Conservation (phyloP, 1,140 invertebrate genomes). For the Ips nitidus region DNA sequence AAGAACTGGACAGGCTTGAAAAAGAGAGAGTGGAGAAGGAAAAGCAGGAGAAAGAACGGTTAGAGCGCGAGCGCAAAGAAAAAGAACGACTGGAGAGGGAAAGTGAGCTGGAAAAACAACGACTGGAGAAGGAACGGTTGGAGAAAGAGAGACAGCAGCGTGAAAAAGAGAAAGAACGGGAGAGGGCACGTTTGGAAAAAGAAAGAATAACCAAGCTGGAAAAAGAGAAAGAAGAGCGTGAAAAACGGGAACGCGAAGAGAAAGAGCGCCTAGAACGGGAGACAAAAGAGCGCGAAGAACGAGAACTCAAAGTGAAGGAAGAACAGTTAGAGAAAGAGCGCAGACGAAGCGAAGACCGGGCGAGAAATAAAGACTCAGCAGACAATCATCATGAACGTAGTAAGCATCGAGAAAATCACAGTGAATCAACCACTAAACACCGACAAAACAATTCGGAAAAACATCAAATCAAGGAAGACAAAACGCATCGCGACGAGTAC, state of each 20-base stretch:
- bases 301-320: slow-evolving; percentile 44
- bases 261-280: slow-evolving; percentile 46
- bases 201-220: slow-evolving; percentile 48
- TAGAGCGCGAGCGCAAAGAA: slow-evolving; percentile 45
- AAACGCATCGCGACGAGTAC: slow-evolving; percentile 22
- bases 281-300: slow-evolving; percentile 49
- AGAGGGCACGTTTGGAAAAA: slow-evolving; percentile 46
- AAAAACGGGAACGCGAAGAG: slow-evolving; percentile 44
- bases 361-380: slow-evolving; percentile 43
- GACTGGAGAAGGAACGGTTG: slow-evolving; percentile 53
- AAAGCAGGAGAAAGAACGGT: slow-evolving; percentile 50
- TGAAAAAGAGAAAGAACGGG: slow-evolving; percentile 41
- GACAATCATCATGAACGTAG: slow-evolving; percentile 50
- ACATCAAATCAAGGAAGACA: slow-evolving; percentile 39
- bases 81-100: slow-evolving; percentile 41
- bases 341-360: slow-evolving; percentile 47
- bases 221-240: slow-evolving; percentile 46
- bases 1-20: slow-evolving; percentile 50
- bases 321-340: slow-evolving; percentile 39
- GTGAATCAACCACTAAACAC: slow-evolving; percentile 42
- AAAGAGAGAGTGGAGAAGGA: slow-evolving; percentile 55
- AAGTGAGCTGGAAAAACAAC: slow-evolving; percentile 48
- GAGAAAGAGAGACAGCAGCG: slow-evolving; percentile 47
- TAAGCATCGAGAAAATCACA: slow-evolving; percentile 48
- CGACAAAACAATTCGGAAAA: slow-evolving; percentile 42